Base-by-base conservation (phyloP, 2,888 invertebrate genomes). In the Pardosa pseudoannulata region DNA sequence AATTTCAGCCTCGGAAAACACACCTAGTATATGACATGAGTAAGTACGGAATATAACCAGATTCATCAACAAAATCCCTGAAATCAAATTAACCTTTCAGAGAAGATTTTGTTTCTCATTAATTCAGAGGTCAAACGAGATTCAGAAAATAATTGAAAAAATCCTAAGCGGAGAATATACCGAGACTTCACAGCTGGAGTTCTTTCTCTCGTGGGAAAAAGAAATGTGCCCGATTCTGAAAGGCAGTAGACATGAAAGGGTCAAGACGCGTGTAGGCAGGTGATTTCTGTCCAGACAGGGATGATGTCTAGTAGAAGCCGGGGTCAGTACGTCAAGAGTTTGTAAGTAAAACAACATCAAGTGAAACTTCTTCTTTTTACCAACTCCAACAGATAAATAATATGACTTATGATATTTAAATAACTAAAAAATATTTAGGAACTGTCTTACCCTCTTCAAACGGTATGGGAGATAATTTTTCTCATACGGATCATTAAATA, bases 131-230 rank as follows among this genome's bases (percentile, higher is more conserved):
- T 23, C 23, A 56, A 56, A 23, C 23, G 56, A 23, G 56, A 56
- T 56, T 6, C 56, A 56, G 56, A 23, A 23, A 56, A 56, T 56
- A 56, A 56, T 56, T 56, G 56, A 56, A 56, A 56, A 56, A 71
- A 71, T 56, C 32, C 19, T 31, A 27, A 56, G 56, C 19, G 5
- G 16, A 23, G 23, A 23, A 56, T 56, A 56, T 29, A 31, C 46
- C 31, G 70, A 62, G 56, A 27, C 62, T 39, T 31, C 78, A 6
- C 78, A 78, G 78, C 70, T 56, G 78, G 78, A 78, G 31, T 28
- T 39, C 76, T 5, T 28, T 39, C 76, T 5, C 1, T 1, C 76
- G 41, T 46, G 67, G 41, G 67, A 67, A 67, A 73, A 74, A 62
- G 27, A 71, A 78, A 78, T 56, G 23, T 28, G 62, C 28, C 56